Percentiles rank a stretch among this genome's conserved stretches.
These are phyloP conservation scores for Yoshiicerus persimilis DNA, from an alignment of 1,140 invertebrate genomes.

Conservation along the genomic window DNA sequence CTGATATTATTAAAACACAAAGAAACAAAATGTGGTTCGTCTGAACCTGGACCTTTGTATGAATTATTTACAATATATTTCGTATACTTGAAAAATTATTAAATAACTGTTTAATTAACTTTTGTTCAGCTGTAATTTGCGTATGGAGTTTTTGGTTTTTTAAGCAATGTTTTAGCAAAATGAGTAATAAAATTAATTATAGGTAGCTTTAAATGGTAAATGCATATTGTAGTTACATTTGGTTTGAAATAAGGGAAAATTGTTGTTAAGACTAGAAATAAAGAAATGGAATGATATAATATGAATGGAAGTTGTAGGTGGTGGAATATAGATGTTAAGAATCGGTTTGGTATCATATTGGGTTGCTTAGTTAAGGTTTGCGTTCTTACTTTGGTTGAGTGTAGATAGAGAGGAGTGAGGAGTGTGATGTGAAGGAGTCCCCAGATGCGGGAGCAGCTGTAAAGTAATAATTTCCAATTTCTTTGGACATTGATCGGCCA, in stretches of 20 bases:
- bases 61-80: too few species aligned
- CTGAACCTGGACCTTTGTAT: too few species aligned
- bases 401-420: neutral
- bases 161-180: too few species aligned
- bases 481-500: slow-evolving; percentile 18
- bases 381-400: neutral
- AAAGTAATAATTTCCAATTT: slow-evolving; percentile 27
- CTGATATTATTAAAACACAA: too few species aligned
- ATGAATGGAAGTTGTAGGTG: neutral
- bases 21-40: too few species aligned
- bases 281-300: neutral
- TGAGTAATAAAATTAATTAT: too few species aligned
- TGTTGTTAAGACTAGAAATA: neutral
- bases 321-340: neutral
- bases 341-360: neutral
- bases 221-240: neutral
- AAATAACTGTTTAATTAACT: too few species aligned
- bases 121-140: too few species aligned
- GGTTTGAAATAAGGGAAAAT: neutral
- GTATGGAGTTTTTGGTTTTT: too few species aligned
- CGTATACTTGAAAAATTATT: too few species aligned
- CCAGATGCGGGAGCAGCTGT: slow-evolving; percentile 17
- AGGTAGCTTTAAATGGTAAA: neutral
- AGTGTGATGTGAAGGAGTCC: neutral
- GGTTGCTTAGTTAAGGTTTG: neutral